Base-by-base conservation (phyloP, 2,797 vertebrate species). In the Hoplostethus mediterraneus region DNA sequence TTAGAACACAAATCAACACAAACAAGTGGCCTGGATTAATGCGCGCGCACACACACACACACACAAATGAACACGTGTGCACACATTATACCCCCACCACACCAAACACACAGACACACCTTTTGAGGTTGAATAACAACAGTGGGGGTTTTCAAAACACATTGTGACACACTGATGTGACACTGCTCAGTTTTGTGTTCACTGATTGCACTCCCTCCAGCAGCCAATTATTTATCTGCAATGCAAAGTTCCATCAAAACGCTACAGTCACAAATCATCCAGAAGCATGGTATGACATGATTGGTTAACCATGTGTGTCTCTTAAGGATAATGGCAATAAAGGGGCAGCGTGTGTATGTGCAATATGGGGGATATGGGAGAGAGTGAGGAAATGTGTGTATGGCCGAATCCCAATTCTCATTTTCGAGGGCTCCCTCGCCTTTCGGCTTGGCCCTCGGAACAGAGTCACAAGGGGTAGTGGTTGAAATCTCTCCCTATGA, bases 231-330 rank as follows among this genome's bases (percentile, higher is more conserved):
- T 76, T 87, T 86, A 85, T 90, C 83, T 84, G 77, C 58, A 56
- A 70, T 55, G 77, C 73, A 80, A 86, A 77, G 72, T 67, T 69
- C 25, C 81, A 86, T 85, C 87, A 90, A 82, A 84, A 84, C 72
- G 81, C 87, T 85, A 81, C 67, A 79, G 75, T 84, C 82, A 77
- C 82, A 84, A 90, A 90, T 88, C 82, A 82, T 84, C 71, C 52
- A 57, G 67, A 80, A 80, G 67, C 78, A 80, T 88, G 85, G 80
- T 77, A 75, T 33, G 67, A 31, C 17, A 44, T 48, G 53, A 82
- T 44, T 66, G 88, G 81, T 75, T 80, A 71, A 82, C 76, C 76
- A 75, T 83, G 77, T 87, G 84, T 81, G 79, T 86, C 58, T 78
- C 49, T 77, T 67, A 78, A 81, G 40, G 30, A 40, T 72, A 31